Evolutionary conservation across 2,113 vertebrate species (phyloP).

Genomic region (Charadrius vociferus): DNA sequence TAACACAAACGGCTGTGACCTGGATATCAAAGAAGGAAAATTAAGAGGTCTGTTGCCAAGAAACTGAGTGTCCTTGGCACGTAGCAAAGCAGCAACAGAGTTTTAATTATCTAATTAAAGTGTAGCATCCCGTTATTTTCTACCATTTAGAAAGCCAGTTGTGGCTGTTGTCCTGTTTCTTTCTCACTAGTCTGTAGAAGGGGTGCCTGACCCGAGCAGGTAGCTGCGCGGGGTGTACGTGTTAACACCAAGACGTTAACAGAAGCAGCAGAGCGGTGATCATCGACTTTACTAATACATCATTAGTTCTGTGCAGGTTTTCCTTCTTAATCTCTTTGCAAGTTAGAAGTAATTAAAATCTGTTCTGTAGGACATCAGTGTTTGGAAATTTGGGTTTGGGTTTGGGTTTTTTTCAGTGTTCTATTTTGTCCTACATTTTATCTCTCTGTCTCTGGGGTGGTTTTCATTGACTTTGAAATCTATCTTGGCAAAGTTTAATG

Average conservation of each 20-base stretch:
- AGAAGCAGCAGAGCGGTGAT: background rate
- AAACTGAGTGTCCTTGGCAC: constrained; percentile 61
- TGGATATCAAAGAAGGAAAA: constrained; percentile 58
- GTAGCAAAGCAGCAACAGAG: constrained; percentile 17
- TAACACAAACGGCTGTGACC: constrained; percentile 38
- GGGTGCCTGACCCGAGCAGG: background rate
- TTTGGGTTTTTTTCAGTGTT: background rate
- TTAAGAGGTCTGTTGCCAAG: constrained; percentile 41
- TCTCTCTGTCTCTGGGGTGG: background rate
- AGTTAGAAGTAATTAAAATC: background rate
- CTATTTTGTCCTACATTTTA: constrained; percentile 2
- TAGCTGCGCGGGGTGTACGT: fast-evolving
- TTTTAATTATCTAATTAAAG: constrained; percentile 58
- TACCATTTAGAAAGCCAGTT: background rate
- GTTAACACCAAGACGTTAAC: background rate
- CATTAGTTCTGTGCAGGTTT: background rate
- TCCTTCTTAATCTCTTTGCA: background rate
- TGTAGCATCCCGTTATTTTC: background rate
- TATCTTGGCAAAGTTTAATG: constrained; percentile 26
- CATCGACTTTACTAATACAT: background rate
- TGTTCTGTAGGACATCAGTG: background rate
- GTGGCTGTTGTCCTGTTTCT: background rate
- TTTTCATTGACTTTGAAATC: constrained; percentile 38
- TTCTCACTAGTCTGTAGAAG: background rate
- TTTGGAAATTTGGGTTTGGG: background rate